Percentiles rank a stretch among this genome's conserved stretches.
phyloP scores from a whole-genome alignment of 2,888 invertebrate genomes.

The Boloria selene region DNA sequence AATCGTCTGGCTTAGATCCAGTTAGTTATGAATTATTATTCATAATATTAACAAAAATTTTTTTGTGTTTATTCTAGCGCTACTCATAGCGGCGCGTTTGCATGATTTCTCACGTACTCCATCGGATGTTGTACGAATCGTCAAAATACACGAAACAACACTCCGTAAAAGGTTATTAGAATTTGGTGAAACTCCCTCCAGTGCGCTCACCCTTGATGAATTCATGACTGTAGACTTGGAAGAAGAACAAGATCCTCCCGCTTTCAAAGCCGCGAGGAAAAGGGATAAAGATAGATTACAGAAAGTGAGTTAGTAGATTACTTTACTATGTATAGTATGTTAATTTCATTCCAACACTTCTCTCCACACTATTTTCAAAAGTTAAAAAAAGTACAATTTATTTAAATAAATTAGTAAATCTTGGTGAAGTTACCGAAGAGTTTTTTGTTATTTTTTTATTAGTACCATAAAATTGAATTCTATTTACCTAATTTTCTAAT shows the following conservation, averaged over 20 bases:
- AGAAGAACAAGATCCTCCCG: conserved; percentile 97
- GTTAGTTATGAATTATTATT: not conserved
- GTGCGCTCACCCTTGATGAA: conserved; percentile 96
- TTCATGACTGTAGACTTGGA: conserved; percentile 98
- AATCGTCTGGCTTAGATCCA: no score
- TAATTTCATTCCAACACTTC: no score
- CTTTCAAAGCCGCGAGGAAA: conserved; percentile 94
- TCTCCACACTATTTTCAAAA: not conserved
- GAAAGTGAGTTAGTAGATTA: conserved; percentile 76
- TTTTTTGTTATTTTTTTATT: no score
- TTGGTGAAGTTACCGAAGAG: conserved; percentile 17
- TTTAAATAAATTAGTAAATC: not conserved
- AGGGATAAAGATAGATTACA: conserved; percentile 93
- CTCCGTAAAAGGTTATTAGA: conserved; percentile 94
- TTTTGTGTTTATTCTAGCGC: conserved; percentile 80
- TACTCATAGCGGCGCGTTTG: conserved; percentile 95
- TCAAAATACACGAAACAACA: conserved; percentile 97
- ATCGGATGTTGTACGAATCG: conserved; percentile 94
- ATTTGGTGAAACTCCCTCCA: conserved; percentile 98
- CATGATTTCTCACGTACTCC: conserved; percentile 95
- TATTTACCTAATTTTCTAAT: not conserved
- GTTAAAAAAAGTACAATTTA: not conserved
- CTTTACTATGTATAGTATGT: no score
- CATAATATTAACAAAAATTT: not conserved
- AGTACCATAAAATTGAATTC: no score